Base-by-base conservation (phyloP, 2,797 vertebrate species). In the Muscicapa striata region DNA sequence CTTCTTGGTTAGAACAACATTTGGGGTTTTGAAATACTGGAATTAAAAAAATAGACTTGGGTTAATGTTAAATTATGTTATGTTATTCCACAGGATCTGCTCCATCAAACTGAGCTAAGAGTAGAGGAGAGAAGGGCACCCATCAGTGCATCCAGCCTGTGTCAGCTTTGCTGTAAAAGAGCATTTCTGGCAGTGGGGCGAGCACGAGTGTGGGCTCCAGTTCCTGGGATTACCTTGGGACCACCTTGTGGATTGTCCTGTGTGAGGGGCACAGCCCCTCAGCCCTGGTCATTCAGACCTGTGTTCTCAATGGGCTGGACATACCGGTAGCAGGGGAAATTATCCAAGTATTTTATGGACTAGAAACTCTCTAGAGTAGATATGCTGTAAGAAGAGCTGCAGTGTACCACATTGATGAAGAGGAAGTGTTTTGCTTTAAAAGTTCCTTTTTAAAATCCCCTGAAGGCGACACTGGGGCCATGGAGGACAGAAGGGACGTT, bases 341-440 rank as follows among this genome's bases (percentile, higher is more conserved):
- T 6, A 72, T 24, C 32, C 4, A 46, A n/a, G 21, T 14, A 21
- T 72, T 84, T 29, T 38, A 82, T 68, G 32, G 23, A 45, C 15
- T 49, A 41, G 46, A 76, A 79, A 45, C 7, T 68, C 23, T 46
- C 15, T 29, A 3, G 15, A 67, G 19, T 40, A 62, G 48, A 23
- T 59, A n/a, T 24, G 16, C 43, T 59, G 7, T n/a, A 66, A 70
- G 49, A 76, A 58, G 45, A 63, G 23, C 22, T 84, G 36, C 7
- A 16, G 2, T 2, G 46, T 5, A 3, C 8, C 11, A 3, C 46
- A 7, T 0, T 3, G 59, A 3, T 23, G 63, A 40, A 36, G 26
- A 72, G 36, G 22, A 17, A 4, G 9, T 2, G 38, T 26, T 66
- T 30, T 41, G 59, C 4, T 29, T 8, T 36, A 22, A 6, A 58